A percentile compares a stretch with the other conserved stretches of the same genome.
Evolutionary conservation across 1,140 invertebrate species (phyloP).

Genomic region (Phthorimaea operculella): DNA sequence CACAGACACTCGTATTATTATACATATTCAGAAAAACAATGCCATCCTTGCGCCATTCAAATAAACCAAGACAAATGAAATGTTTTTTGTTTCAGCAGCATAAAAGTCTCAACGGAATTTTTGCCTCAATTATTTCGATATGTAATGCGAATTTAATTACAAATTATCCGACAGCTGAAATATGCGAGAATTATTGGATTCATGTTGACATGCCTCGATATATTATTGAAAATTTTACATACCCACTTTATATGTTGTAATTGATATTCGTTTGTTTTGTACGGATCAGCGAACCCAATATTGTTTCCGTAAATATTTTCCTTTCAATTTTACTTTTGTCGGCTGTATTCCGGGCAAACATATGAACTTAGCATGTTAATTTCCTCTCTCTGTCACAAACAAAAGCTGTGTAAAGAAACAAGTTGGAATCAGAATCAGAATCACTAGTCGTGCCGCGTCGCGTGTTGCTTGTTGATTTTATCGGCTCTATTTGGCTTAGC

Average conservation of each 20-base stretch:
- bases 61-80: constrained; percentile 61
- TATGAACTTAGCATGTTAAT: too few species aligned
- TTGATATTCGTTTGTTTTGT: too few species aligned
- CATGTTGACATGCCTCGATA: too few species aligned
- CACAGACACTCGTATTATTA: constrained; percentile 57
- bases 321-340: too few species aligned
- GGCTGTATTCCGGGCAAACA: too few species aligned
- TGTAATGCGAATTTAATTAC: background rate
- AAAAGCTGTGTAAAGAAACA: constrained; percentile 10
- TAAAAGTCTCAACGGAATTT: background rate
- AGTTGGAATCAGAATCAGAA: constrained; percentile 16
- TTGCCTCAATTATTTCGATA: background rate
- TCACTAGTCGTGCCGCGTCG: constrained; percentile 25
- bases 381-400: too few species aligned
- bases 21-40: constrained; percentile 66
- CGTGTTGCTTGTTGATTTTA: constrained; percentile 39
- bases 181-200: too few species aligned
- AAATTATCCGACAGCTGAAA: too few species aligned
- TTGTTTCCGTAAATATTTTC: too few species aligned
- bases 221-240: too few species aligned
- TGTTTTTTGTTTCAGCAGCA: constrained; percentile 33
- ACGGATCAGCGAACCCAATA: too few species aligned
- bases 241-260: too few species aligned
- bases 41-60: constrained; percentile 56
- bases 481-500: constrained; percentile 15